Base-by-base conservation (phyloP, 2,113 vertebrate genomes). In the Halcyon malimbica region DNA sequence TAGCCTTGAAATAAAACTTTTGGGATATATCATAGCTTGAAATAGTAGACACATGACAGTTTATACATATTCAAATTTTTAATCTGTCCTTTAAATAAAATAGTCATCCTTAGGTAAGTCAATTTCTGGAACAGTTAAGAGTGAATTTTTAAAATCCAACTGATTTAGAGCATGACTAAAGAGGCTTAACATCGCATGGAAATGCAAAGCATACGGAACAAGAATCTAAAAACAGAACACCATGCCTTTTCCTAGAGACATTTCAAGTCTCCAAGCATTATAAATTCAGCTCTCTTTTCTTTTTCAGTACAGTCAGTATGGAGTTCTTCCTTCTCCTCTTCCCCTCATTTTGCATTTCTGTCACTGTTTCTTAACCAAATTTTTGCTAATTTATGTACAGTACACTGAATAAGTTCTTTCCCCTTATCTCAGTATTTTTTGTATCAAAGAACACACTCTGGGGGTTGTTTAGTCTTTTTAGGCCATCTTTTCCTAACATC, bases 161-260 rank as follows among this genome's bases (percentile, higher is more conserved):
- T 68, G 70, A 85, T 85, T 87, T 76, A 94, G 46, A 84, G 62
- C 19, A 92, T 4, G 6, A 90, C 67, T 79, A 79, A 79, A 75
- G 35, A 87, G 67, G 13, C 80, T 69, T 65, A 88, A 29, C n/a
- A 67, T 41, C 6, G 4, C 63, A 90, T 33, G 14, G 16, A 79
- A 77, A 89, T 67, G 69, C 65, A 84, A 94, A 91, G 74, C 56
- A 67, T 71, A 89, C 0, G 0, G 73, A 91, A 87, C 17, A 77
- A 42, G 54, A 78, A 69, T 63, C 91, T 94, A 93, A 91, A 95
- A 90, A n/a, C 57, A 91, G 67, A 93, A 60, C 26, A 54, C 53
- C 35, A 50, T 88, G 75, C n/a, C n/a, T 92, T 81, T 81, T 92
- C 64, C 82, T 76, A 85, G 57, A 93, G 57, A 90, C 33, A 35